A percentile compares a stretch with the other conserved stretches of the same genome.
Evolutionary conservation across 2,797 vertebrate genomes (phyloP).

Genomic region (Eremophila alpestris): DNA sequence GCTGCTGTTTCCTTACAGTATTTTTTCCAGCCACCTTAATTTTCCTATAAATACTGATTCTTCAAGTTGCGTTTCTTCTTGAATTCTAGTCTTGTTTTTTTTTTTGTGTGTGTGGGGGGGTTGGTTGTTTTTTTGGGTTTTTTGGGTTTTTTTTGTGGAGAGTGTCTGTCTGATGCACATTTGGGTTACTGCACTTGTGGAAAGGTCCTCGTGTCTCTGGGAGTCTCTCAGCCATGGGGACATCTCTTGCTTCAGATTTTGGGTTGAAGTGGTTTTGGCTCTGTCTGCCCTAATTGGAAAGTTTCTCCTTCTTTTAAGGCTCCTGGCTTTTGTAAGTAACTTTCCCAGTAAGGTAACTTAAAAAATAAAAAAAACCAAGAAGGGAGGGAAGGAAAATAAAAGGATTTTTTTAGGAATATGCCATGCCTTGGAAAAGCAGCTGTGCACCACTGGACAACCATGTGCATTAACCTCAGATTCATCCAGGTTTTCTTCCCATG

Average conservation of each 20-base stretch:
- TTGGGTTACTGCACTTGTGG: background rate
- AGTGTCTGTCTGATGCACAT: rapidly evolving
- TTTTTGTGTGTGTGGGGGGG: no score
- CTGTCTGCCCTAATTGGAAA: background rate
- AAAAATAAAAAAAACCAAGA: background rate
- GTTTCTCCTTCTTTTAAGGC: background rate
- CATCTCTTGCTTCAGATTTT: background rate
- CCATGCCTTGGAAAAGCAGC: background rate
- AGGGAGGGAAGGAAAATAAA: background rate
- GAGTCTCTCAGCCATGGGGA: rapidly evolving
- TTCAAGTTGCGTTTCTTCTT: background rate
- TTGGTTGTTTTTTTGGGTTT: no score
- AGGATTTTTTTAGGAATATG: background rate
- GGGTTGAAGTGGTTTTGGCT: background rate
- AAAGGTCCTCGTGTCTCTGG: no score
- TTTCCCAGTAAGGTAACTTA: background rate
- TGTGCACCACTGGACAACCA: no score
- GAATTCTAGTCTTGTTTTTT: background rate
- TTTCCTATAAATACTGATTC: background rate
- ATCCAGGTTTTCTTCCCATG: rapidly evolving
- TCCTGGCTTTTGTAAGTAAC: background rate
- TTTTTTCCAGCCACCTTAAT: background rate
- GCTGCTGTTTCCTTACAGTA: background rate
- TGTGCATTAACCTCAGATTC: rapidly evolving
- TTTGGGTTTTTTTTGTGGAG: background rate